Evolutionary conservation across 1,140 invertebrate genomes (phyloP).

Genomic region (Wasmannia auropunctata): DNA sequence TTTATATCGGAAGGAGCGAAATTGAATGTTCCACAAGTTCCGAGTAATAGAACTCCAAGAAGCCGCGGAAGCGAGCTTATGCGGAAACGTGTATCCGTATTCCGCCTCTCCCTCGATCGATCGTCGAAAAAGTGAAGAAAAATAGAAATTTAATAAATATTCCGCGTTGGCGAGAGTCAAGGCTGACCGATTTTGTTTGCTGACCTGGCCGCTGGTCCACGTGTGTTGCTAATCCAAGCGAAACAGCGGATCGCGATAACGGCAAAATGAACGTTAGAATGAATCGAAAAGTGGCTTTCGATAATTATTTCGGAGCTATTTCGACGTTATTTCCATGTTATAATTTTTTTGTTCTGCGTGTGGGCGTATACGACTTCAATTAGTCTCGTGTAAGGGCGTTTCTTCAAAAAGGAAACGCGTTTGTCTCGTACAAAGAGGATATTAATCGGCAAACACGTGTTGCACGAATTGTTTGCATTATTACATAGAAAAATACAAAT

Average conservation of each 20-base stretch:
- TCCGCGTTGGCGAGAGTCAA: conserved; percentile 25
- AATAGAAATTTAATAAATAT: background rate
- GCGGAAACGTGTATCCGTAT: background rate
- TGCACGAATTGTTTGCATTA: background rate
- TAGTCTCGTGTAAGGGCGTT: background rate
- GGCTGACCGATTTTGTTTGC: background rate
- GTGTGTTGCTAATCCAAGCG: background rate
- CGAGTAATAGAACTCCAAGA: conserved; percentile 17
- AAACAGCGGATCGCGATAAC: too few species aligned
- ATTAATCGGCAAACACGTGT: conserved; percentile 1
- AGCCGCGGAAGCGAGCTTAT: background rate
- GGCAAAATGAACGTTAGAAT: too few species aligned
- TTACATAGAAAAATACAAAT: background rate
- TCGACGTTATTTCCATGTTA: too few species aligned
- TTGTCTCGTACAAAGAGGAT: background rate
- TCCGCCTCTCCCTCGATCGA: background rate
- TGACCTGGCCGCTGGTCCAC: background rate
- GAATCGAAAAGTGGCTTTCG: too few species aligned
- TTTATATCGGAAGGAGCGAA: background rate
- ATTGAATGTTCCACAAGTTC: background rate
- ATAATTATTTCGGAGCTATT: too few species aligned
- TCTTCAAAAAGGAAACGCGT: too few species aligned
- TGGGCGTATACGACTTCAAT: background rate
- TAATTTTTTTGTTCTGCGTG: too few species aligned
- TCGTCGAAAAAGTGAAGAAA: background rate